Conservation (phyloP, 2,888 invertebrate species). For the Leptodirus hochenwartii region DNA sequence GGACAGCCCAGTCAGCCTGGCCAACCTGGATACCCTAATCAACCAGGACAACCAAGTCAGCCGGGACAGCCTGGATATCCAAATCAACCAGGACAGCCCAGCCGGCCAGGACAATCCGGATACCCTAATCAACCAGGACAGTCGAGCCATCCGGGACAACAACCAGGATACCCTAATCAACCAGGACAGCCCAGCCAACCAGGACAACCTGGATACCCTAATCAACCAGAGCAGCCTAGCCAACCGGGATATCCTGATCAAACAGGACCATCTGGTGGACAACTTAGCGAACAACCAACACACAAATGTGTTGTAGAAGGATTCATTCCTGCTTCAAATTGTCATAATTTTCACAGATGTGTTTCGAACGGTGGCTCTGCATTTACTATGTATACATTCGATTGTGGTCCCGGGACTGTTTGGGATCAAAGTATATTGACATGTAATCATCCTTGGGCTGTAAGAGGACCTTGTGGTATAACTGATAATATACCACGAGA, state of each 20-base stretch:
- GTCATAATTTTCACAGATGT: constrained; percentile 7
- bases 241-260: constrained; percentile 11
- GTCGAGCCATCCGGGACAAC: constrained; percentile 8
- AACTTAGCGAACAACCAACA: constrained; percentile 12
- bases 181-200: constrained; percentile 11
- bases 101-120: constrained; percentile 39
- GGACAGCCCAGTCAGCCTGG: constrained; percentile 9
- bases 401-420: constrained; percentile 28
- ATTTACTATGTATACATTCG: neutral
- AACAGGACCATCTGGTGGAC: constrained; percentile 11
- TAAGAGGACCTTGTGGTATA: constrained; percentile 14
- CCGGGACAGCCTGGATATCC: constrained; percentile 6
- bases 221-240: constrained; percentile 11
- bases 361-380: neutral
- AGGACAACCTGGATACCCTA: constrained; percentile 11
- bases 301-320: constrained; percentile 8
- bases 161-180: constrained; percentile 9
- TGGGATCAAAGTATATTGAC: constrained; percentile 44
- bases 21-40: constrained; percentile 8
- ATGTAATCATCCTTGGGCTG: constrained; percentile 39
- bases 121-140: constrained; percentile 17
- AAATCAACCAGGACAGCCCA: constrained; percentile 7
- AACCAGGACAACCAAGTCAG: constrained; percentile 9
- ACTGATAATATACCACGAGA: neutral
- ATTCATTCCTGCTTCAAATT: constrained; percentile 6